phyloP scores from a whole-genome alignment of 2,888 invertebrate species.

The Temnothorax ravouxi region DNA sequence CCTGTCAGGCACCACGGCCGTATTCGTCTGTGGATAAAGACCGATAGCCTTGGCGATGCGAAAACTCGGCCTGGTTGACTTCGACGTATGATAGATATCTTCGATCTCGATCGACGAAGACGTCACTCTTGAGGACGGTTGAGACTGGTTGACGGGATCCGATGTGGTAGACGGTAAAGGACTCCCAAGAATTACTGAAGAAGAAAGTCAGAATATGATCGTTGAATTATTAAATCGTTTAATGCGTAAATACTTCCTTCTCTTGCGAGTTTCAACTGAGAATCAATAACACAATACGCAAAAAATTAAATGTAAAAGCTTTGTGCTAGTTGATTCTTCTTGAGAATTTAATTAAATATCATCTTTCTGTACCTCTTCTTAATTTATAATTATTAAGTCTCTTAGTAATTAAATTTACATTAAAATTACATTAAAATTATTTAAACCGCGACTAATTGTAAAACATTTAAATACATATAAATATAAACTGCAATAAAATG shows the following conservation, averaged over 20 bases:
- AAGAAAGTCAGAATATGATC: not conserved
- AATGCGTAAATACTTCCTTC: not conserved
- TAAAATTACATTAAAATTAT: not conserved
- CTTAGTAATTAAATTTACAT: not conserved
- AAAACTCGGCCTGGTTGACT: slow-evolving; percentile 66
- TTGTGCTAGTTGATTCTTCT: not conserved
- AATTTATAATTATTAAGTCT: not conserved
- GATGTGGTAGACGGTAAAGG: slow-evolving; percentile 79
- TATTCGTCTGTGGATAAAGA: slow-evolving; percentile 72
- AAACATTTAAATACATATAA: not conserved
- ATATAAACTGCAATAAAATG: not conserved
- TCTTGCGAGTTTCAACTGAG: not conserved
- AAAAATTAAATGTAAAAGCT: not conserved
- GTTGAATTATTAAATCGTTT: not conserved
- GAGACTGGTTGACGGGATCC: slow-evolving; percentile 68
- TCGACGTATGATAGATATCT: slow-evolving; percentile 34
- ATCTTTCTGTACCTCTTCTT: not conserved
- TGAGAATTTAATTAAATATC: not conserved
- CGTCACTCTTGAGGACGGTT: slow-evolving; percentile 50
- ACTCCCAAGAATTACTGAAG: slow-evolving; percentile 76
- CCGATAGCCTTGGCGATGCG: slow-evolving; percentile 81
- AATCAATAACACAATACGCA: not conserved
- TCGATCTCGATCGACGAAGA: slow-evolving; percentile 58
- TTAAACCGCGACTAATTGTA: not conserved
- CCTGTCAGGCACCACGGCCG: slow-evolving; percentile 60